Percentiles rank a stretch among this genome's conserved stretches.
phyloP scores from a whole-genome alignment of 2,113 vertebrate species.

The Megaceryle torquata region DNA sequence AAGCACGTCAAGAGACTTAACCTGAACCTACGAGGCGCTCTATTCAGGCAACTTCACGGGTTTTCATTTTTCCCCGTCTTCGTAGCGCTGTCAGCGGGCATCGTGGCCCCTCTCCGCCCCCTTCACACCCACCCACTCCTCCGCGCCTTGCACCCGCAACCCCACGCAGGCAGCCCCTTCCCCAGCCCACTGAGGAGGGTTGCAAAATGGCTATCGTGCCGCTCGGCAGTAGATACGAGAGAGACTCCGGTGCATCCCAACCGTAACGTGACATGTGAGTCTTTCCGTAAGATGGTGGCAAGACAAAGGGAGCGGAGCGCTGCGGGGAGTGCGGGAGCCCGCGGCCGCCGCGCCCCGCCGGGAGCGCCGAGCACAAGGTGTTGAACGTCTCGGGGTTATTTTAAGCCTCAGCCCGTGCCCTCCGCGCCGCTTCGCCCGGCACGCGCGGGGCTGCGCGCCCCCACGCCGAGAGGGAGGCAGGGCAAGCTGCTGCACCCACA shows the following conservation, averaged over 20 bases:
- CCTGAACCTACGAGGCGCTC: slow-evolving; percentile 7
- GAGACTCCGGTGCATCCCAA: slow-evolving; percentile 55
- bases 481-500: not conserved
- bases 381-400: slow-evolving; percentile 6
- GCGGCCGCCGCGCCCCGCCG: not conserved
- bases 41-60: slow-evolving; percentile 2
- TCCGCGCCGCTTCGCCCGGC: not conserved
- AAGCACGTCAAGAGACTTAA: slow-evolving; percentile 50
- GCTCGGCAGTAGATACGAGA: slow-evolving; percentile 57
- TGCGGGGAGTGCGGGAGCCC: not conserved
- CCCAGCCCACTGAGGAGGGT: slow-evolving; percentile 65
- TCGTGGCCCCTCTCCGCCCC: not conserved
- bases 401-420: not conserved
- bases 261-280: slow-evolving; percentile 67
- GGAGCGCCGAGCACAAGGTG: slow-evolving; percentile 20
- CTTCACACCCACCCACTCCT: not conserved
- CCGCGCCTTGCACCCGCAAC: not conserved
- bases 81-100: not conserved
- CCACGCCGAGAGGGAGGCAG: not conserved
- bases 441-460: not conserved
- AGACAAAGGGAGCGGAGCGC: slow-evolving; percentile 73
- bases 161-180: slow-evolving; percentile 28
- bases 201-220: slow-evolving; percentile 75
- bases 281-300: slow-evolving; percentile 75
- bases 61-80: not conserved